A percentile compares a stretch with the other conserved stretches of the same genome.
Conservation (phyloP, 2,113 vertebrate species). For the Pardalotus punctatus region DNA sequence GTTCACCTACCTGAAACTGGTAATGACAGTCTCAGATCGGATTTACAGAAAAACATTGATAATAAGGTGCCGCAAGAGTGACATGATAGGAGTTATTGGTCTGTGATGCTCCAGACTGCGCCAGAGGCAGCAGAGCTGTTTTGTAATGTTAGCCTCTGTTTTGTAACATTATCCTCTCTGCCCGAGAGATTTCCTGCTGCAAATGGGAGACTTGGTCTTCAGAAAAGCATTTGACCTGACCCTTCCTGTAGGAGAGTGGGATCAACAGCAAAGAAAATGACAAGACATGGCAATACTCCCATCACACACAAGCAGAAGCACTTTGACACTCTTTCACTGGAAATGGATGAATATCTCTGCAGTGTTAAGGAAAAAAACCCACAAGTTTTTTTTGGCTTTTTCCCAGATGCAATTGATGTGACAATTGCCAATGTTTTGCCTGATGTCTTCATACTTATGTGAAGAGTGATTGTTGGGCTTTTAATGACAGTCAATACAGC, state of each 20-base stretch:
- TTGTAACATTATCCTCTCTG: conserved; percentile 41
- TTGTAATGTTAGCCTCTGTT: conserved; percentile 53
- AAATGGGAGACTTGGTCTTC: neutral
- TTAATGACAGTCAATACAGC: neutral
- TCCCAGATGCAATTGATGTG: neutral
- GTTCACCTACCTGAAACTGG: conserved; percentile 62
- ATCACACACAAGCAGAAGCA: neutral
- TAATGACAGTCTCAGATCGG: conserved; percentile 48
- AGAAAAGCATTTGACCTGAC: conserved; percentile 24
- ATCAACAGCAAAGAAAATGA: conserved; percentile 11
- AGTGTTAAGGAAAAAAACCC: neutral
- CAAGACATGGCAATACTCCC: neutral
- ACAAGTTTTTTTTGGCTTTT: neutral
- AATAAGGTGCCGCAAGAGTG: conserved; percentile 30
- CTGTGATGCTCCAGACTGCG: neutral
- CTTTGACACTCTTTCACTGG: conserved; percentile 7
- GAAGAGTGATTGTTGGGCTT: neutral
- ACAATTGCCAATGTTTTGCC: neutral
- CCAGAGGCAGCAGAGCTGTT: conserved; percentile 20
- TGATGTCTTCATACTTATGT: neutral
- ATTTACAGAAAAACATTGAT: conserved; percentile 39
- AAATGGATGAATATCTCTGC: conserved; percentile 47
- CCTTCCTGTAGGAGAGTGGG: neutral
- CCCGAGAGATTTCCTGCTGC: neutral
- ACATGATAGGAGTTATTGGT: neutral